These are phyloP conservation scores for Oikopleura vanhoeffeni DNA, from an alignment of 23 tunicate genomes.

Conservation along the genomic window DNA sequence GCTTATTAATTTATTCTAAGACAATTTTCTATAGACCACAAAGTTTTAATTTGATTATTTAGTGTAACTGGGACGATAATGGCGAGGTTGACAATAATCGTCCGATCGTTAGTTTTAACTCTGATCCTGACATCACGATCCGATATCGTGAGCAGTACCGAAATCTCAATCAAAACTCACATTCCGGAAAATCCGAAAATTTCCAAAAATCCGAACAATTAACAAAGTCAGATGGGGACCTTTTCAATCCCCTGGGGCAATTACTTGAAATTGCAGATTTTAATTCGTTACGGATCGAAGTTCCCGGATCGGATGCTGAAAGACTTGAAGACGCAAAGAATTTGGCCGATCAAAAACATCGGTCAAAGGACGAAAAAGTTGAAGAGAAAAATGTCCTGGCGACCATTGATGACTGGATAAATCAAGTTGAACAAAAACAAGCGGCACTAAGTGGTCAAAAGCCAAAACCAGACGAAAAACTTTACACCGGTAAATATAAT, in stretches of 20 bases:
- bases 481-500: not conserved
- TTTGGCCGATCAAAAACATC: not conserved
- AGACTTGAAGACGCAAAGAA: not conserved
- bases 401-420: not conserved
- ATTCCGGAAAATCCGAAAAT: too few species aligned
- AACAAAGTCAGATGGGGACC: conserved; percentile 10
- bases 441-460: not conserved
- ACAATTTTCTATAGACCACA: too few species aligned
- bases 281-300: not conserved
- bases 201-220: too few species aligned
- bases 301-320: not conserved
- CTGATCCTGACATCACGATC: conserved; percentile 1
- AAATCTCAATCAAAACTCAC: not conserved
- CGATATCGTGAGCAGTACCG: conserved; percentile 9
- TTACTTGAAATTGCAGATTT: not conserved
- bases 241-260: not conserved
- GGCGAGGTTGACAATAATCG: not conserved
- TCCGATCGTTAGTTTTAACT: not conserved
- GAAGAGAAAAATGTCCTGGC: not conserved
- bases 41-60: too few species aligned
- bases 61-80: not conserved
- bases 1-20: too few species aligned
- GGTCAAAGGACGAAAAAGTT: not conserved
- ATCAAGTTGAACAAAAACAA: not conserved
- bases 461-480: not conserved